phyloP scores from a whole-genome alignment of 2,888 invertebrate genomes.

The Euspilapteryx auroguttella region DNA sequence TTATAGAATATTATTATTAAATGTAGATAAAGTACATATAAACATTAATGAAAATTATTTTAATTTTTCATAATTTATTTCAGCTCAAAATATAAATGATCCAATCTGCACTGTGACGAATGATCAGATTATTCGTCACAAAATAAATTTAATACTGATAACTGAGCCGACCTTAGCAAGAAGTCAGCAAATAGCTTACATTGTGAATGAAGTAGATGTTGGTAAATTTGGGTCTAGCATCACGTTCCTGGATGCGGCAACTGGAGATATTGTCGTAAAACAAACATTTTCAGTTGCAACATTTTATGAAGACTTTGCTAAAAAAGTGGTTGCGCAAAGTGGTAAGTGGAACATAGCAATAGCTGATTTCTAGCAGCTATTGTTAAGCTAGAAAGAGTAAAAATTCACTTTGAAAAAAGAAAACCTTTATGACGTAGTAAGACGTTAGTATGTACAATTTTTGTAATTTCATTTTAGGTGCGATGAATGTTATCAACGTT shows the following conservation, averaged over 20 bases:
- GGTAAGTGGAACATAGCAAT: no score
- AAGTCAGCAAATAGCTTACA: constrained; percentile 33
- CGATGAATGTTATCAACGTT: constrained; percentile 7
- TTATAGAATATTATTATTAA: no score
- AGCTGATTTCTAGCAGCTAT: no score
- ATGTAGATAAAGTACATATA: no score
- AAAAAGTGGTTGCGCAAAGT: constrained; percentile 5
- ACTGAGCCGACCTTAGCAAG: constrained; percentile 39
- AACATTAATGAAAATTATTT: no score
- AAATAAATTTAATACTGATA: constrained; percentile 59
- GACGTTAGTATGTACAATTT: no score
- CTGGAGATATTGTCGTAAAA: constrained; percentile 54
- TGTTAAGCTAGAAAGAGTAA: no score
- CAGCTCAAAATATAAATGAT: constrained; percentile 33
- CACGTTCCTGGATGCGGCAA: constrained; percentile 57
- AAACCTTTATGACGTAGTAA: no score
- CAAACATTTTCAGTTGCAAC: constrained; percentile 48
- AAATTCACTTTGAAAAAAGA: no score
- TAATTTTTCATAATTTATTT: no score
- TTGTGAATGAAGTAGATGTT: constrained; percentile 55
- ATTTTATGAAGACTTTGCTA: constrained; percentile 29
- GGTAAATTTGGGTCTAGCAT: constrained; percentile 59
- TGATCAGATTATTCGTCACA: constrained; percentile 12
- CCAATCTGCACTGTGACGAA: constrained; percentile 23
- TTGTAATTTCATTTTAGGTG: constrained; percentile 8